A percentile compares a stretch with the other conserved stretches of the same genome.
These are phyloP conservation scores for Nibea coibor DNA, from an alignment of 2,113 vertebrate genomes.

Conservation along the genomic window DNA sequence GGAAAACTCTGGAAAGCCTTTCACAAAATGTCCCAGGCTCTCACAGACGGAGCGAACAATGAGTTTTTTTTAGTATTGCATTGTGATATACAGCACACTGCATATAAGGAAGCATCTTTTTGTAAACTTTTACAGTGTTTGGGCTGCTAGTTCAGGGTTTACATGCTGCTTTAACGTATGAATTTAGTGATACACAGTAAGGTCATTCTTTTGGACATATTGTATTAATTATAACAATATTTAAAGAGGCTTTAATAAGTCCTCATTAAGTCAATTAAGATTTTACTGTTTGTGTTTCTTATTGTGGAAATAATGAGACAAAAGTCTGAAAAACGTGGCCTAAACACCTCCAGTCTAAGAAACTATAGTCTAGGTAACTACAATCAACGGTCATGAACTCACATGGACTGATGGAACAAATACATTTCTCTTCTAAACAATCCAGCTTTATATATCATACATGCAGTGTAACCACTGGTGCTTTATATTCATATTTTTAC, in stretches of 20 bases:
- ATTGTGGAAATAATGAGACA: background rate
- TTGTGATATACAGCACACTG: slow-evolving; percentile 6
- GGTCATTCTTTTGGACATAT: background rate
- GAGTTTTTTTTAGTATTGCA: background rate
- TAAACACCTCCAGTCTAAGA: too few relatives aligned
- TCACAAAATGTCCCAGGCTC: slow-evolving; percentile 57
- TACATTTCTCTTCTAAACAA: too few relatives aligned
- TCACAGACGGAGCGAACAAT: slow-evolving; percentile 2
- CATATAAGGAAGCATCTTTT: background rate
- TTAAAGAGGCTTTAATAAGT: background rate
- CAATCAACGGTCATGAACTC: too few relatives aligned
- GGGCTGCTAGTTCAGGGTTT: background rate
- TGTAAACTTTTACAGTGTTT: background rate
- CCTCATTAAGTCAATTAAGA: background rate
- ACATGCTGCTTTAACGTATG: background rate
- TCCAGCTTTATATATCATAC: too few relatives aligned
- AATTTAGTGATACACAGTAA: background rate
- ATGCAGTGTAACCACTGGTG: too few relatives aligned
- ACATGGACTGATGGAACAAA: too few relatives aligned
- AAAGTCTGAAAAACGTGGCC: background rate
- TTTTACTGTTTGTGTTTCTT: background rate
- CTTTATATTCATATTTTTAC: too few relatives aligned
- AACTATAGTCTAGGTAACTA: too few relatives aligned
- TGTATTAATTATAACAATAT: background rate
- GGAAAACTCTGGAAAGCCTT: slow-evolving; percentile 74